Conservation (phyloP, 2,113 vertebrate genomes). For the Nyctereutes procyonoides region DNA sequence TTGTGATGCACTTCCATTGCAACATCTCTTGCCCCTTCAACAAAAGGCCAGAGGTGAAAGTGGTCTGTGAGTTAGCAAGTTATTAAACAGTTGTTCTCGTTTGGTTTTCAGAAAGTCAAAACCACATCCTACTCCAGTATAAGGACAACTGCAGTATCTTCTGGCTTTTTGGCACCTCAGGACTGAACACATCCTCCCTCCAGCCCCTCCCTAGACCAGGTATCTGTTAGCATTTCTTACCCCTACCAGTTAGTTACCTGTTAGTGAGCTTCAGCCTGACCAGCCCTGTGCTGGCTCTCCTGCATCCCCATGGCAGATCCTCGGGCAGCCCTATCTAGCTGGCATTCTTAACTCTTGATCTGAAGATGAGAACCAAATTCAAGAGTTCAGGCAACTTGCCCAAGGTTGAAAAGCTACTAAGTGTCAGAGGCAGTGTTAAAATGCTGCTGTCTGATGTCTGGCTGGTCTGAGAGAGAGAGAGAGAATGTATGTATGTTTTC, state of each 20-base stretch:
- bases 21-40: background rate
- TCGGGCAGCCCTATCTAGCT: background rate
- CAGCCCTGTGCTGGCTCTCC: background rate
- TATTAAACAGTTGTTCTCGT: slow-evolving; percentile 15
- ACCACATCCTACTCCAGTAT: slow-evolving; percentile 26
- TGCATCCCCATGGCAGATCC: background rate
- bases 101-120: slow-evolving; percentile 38
- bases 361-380: slow-evolving; percentile 17
- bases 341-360: background rate
- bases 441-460: background rate
- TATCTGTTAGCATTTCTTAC: background rate
- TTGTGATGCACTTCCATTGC: background rate
- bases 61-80: slow-evolving; percentile 45
- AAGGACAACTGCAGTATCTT: background rate
- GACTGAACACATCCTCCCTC: background rate
- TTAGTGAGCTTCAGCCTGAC: background rate
- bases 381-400: background rate
- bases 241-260: too few species aligned
- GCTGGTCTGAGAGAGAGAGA: background rate
- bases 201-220: background rate
- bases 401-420: background rate
- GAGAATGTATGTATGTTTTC: background rate
- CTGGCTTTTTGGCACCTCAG: background rate
- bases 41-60: slow-evolving; percentile 19
- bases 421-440: background rate